phyloP scores from a whole-genome alignment of 2,113 vertebrate genomes.

The Orientallactaga bullata region DNA sequence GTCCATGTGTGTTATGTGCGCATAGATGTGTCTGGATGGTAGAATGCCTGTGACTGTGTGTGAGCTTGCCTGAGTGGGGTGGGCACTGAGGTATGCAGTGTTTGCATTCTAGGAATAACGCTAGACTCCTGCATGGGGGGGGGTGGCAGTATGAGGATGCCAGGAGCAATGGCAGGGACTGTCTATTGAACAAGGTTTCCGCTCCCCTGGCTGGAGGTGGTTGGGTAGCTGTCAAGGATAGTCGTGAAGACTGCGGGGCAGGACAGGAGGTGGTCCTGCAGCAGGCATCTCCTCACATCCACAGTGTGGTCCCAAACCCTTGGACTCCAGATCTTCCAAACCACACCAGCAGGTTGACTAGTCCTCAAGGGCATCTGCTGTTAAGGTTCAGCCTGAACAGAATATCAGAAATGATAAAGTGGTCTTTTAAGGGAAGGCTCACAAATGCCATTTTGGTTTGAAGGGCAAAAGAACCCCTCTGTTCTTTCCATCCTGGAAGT shows the following conservation, averaged over 20 bases:
- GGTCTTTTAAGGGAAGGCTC: background rate
- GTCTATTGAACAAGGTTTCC: background rate
- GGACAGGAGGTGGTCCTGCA: background rate
- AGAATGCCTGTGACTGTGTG: background rate
- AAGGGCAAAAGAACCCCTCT: background rate
- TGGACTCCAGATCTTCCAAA: background rate
- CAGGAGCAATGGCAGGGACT: background rate
- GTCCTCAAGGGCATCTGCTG: background rate
- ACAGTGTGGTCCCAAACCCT: background rate
- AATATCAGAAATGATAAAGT: background rate
- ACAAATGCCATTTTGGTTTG: background rate
- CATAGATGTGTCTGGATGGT: background rate
- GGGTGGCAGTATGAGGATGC: background rate
- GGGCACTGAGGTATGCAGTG: background rate
- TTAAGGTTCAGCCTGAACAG: background rate
- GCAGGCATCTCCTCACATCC: background rate
- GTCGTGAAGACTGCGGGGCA: background rate
- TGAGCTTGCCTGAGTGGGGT: background rate
- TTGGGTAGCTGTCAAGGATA: background rate
- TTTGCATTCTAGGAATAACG: background rate
- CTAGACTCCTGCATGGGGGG: background rate
- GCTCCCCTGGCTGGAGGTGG: background rate
- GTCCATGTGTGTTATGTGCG: background rate
- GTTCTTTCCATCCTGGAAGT: background rate
- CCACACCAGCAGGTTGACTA: background rate